Percentiles rank a stretch among this genome's conserved stretches.
phyloP scores from a whole-genome alignment of 2,888 invertebrate species.

The Pollenia amentaria region DNA sequence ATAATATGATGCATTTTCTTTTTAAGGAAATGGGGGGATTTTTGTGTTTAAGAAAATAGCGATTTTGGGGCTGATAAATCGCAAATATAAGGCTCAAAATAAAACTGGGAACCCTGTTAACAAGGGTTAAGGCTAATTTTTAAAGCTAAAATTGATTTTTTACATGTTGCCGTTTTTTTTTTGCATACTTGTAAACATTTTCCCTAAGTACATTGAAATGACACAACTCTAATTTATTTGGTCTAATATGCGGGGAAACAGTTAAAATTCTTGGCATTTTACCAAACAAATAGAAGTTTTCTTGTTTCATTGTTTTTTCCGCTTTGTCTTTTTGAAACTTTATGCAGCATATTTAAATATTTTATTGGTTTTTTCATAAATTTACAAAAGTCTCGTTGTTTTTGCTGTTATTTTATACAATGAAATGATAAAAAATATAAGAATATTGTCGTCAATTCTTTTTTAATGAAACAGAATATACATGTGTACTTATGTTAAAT shows the following conservation, averaged over 20 bases:
- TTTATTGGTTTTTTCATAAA: slow-evolving; percentile 66
- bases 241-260: slow-evolving; percentile 21
- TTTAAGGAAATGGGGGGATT: too few species aligned
- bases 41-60: too few species aligned
- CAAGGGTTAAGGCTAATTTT: not conserved
- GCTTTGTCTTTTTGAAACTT: slow-evolving; percentile 15
- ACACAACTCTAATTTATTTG: slow-evolving; percentile 47
- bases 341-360: slow-evolving; percentile 48
- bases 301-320: not conserved
- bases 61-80: too few species aligned
- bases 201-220: slow-evolving; percentile 29
- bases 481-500: too few species aligned
- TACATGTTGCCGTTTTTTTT: not conserved
- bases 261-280: slow-evolving; percentile 62
- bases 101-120: too few species aligned
- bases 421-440: not conserved
- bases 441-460: too few species aligned
- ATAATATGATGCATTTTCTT: too few species aligned
- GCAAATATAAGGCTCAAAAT: too few species aligned
- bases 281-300: slow-evolving; percentile 57
- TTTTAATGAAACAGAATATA: too few species aligned
- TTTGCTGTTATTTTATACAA: not conserved
- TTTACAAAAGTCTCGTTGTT: not conserved
- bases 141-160: slow-evolving; percentile 33
- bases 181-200: slow-evolving; percentile 31